Base-by-base conservation (phyloP, 1,140 invertebrate genomes). In the Chymomyza costata region DNA sequence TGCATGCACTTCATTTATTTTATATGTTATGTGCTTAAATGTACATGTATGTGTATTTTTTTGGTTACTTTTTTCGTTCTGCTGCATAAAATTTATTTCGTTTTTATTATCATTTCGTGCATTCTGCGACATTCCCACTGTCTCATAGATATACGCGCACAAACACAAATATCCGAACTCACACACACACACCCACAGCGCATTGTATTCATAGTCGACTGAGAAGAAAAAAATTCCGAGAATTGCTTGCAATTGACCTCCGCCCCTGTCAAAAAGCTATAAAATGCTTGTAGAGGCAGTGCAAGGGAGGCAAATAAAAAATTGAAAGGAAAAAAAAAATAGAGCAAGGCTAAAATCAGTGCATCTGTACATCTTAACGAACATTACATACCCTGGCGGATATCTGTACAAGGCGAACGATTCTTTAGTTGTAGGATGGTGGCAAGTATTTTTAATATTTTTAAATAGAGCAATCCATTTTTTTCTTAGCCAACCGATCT, bases 31-130 rank as follows among this genome's bases (percentile, higher is more conserved):
- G 57, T 58, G 63, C 57, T 73, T 74, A 65, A 73, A 74, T 73
- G 69, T 74, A 40, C 69, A 57, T 73, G 69, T 65, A 74, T 63
- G 3, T 8, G 3, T 25, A 25, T 8, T 25, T 3, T 25, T 25
- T 74, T 74, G 46, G 69, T 73, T 73, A 73, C 3, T 19, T 18
- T 31, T 60, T 52, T 31, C 60, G 69, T 71, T 70, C 57, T 63
- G 66, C 71, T 78, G 71, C 71, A 76, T 76, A 66, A 70, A 76
- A 76, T 78, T 76, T 76, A 76, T 76, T 76, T 76, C 71, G 54
- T 44, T 76, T 76, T 76, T 76, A 76, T 76, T 76, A 76, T 76
- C 70, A 76, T 76, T 76, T 78, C 71, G 59, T 74, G 69, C 69
- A 74, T 56, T 50, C 55, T 56, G 34, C 21, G 21, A 3, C 21